phyloP scores from a whole-genome alignment of 2,797 vertebrate species.

The Microchirus variegatus region DNA sequence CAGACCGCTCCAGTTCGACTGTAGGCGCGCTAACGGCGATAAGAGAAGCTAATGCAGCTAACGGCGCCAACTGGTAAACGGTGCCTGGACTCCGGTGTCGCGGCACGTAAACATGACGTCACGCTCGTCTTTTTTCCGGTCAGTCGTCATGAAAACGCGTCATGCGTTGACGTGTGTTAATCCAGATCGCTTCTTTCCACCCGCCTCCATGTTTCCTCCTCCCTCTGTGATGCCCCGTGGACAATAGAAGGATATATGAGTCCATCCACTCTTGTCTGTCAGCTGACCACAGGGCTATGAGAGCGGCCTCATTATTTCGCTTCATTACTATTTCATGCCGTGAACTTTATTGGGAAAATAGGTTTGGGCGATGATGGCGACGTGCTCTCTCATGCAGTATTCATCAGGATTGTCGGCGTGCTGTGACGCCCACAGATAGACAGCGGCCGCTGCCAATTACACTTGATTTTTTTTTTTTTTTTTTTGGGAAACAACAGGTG shows the following conservation, averaged over 20 bases:
- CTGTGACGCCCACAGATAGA: slow-evolving; percentile 44
- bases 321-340: slow-evolving; percentile 74
- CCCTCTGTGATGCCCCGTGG: too few species aligned
- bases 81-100: too few species aligned
- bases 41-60: too few species aligned
- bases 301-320: slow-evolving; percentile 67
- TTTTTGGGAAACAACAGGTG: slow-evolving; percentile 55
- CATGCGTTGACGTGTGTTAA: too few species aligned
- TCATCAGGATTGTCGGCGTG: slow-evolving; percentile 46
- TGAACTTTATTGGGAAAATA: slow-evolving; percentile 70
- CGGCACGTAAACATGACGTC: too few species aligned
- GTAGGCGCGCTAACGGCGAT: too few species aligned
- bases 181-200: slow-evolving; percentile 51
- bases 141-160: too few species aligned
- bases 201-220: slow-evolving; percentile 28
- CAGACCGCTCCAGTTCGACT: too few species aligned
- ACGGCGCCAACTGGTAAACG: too few species aligned
- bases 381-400: slow-evolving; percentile 61
- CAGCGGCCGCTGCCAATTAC: slow-evolving; percentile 51
- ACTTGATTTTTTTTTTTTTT: slow-evolving; percentile 48
- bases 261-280: too few species aligned
- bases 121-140: too few species aligned
- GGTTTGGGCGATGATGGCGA: slow-evolving; percentile 55
- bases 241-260: too few species aligned
- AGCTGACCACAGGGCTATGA: slow-evolving; percentile 47